A percentile compares a stretch with the other conserved stretches of the same genome.
Conservation (phyloP, 1,140 invertebrate genomes). For the Eurosta solidaginis region DNA sequence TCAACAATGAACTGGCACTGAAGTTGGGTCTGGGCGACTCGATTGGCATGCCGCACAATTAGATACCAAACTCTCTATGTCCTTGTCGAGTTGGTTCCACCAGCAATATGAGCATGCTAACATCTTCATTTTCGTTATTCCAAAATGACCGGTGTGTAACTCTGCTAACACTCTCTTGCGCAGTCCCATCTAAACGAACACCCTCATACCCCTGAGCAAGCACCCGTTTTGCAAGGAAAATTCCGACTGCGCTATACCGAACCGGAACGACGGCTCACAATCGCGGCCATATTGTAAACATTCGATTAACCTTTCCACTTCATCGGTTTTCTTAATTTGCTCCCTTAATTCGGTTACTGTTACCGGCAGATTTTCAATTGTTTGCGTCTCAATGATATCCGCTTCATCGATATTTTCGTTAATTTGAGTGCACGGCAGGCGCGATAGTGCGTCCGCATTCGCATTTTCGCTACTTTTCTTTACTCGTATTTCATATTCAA, state of each 20-base stretch:
- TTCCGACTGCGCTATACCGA: conserved; percentile 29
- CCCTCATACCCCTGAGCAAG: conserved; percentile 36
- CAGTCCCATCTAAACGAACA: conserved; percentile 34
- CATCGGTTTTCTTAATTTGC: neutral
- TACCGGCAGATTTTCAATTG: conserved; percentile 7
- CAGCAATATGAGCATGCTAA: conserved; percentile 57
- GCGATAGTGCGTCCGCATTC: conserved; percentile 44
- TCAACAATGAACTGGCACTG: conserved; percentile 43
- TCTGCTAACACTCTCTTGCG: neutral
- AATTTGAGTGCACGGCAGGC: conserved; percentile 24
- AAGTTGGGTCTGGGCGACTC: neutral
- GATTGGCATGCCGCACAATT: neutral
- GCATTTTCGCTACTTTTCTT: conserved; percentile 38
- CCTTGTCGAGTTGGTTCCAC: conserved; percentile 58
- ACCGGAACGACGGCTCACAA: neutral
- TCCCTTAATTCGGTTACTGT: conserved; percentile 15
- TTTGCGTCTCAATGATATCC: neutral
- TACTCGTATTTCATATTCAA: conserved; percentile 39
- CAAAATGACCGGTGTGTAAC: conserved; percentile 48
- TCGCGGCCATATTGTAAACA: conserved; percentile 32
- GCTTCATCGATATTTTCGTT: neutral
- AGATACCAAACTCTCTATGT: conserved; percentile 48
- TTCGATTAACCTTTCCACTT: conserved; percentile 31
- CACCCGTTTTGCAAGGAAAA: conserved; percentile 38
- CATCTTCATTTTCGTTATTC: conserved; percentile 51